phyloP scores from a whole-genome alignment of 35 echinoderm and acorn worm genomes.

The Apostichopus californicus region DNA sequence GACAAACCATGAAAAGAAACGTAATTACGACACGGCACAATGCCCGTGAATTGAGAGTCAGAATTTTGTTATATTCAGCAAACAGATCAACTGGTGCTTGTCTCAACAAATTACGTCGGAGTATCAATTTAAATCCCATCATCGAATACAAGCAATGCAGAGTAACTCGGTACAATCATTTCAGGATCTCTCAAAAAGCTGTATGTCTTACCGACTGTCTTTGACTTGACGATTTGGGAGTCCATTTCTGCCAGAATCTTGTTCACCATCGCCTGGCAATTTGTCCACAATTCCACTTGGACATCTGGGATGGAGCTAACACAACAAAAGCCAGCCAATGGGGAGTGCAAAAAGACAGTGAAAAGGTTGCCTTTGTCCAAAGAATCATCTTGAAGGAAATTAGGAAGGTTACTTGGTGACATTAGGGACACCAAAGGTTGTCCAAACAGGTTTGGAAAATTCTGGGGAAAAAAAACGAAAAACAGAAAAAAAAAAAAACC shows the following conservation, averaged over 20 bases:
- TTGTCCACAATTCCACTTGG: slow-evolving; percentile 73
- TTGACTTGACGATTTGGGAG: slow-evolving; percentile 70
- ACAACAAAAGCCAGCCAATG: slow-evolving; percentile 88
- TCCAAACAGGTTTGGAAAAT: slow-evolving; percentile 97
- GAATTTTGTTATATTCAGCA: too few relatives aligned
- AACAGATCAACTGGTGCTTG: too few relatives aligned
- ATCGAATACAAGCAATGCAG: too few relatives aligned
- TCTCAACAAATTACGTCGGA: too few relatives aligned
- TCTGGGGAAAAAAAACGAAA: slow-evolving; percentile 53
- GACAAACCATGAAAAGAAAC: too few relatives aligned
- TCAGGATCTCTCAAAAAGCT: too few relatives aligned
- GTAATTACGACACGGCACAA: too few relatives aligned
- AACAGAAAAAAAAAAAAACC: too few relatives aligned
- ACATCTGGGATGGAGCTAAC: slow-evolving; percentile 86
- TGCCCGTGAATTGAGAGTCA: too few relatives aligned
- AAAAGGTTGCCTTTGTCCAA: slow-evolving; percentile 92
- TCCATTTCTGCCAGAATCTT: slow-evolving; percentile 79
- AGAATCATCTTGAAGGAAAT: slow-evolving; percentile 75
- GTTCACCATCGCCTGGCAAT: slow-evolving; percentile 86
- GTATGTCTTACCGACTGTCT: slow-evolving; percentile 70
- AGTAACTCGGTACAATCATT: too few relatives aligned
- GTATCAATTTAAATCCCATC: too few relatives aligned
- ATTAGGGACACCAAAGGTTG: slow-evolving; percentile 93
- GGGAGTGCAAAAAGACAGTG: slow-evolving; percentile 86
- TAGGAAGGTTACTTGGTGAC: slow-evolving; percentile 77